Percentiles rank a stretch among this genome's conserved stretches.
Conservation (phyloP, 2,888 invertebrate genomes). For the Oscheius sp. region DNA sequence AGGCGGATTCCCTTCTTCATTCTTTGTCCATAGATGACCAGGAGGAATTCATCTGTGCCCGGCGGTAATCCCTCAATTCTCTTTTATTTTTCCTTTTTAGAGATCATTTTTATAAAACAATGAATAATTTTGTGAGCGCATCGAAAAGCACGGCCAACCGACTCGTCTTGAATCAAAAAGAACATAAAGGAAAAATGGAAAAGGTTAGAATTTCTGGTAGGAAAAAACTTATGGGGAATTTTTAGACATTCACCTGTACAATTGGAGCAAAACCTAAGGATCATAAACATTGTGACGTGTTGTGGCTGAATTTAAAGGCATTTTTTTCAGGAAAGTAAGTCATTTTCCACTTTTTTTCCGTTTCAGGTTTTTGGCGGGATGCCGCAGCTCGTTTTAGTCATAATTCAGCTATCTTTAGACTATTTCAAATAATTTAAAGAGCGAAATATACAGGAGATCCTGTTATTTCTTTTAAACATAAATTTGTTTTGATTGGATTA, state of each 20-base stretch:
- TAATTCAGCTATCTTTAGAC: background rate
- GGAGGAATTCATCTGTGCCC: too few relatives aligned
- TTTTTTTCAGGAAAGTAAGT: constrained; percentile 58
- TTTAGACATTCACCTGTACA: constrained; percentile 56
- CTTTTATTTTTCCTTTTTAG: background rate
- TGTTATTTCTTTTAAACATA: background rate
- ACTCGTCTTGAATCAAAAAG: constrained; percentile 25
- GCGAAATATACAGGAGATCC: background rate
- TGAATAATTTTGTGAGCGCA: constrained; percentile 12
- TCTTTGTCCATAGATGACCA: background rate
- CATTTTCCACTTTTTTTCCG: too few relatives aligned
- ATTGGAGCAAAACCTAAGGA: constrained; percentile 51
- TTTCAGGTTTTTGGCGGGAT: background rate
- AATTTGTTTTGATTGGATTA: background rate
- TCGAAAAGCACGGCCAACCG: constrained; percentile 1
- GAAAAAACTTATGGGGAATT: constrained; percentile 20
- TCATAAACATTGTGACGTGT: constrained; percentile 58
- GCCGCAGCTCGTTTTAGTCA: too few relatives aligned
- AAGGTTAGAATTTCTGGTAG: background rate
- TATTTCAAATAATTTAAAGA: background rate
- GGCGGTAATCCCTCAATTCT: background rate
- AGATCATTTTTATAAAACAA: background rate
- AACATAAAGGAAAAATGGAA: constrained; percentile 15
- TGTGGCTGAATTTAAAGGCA: constrained; percentile 68
- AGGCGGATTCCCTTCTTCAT: background rate